phyloP scores from a whole-genome alignment of 2,113 vertebrate genomes.

The Cyprinodon variegatus region DNA sequence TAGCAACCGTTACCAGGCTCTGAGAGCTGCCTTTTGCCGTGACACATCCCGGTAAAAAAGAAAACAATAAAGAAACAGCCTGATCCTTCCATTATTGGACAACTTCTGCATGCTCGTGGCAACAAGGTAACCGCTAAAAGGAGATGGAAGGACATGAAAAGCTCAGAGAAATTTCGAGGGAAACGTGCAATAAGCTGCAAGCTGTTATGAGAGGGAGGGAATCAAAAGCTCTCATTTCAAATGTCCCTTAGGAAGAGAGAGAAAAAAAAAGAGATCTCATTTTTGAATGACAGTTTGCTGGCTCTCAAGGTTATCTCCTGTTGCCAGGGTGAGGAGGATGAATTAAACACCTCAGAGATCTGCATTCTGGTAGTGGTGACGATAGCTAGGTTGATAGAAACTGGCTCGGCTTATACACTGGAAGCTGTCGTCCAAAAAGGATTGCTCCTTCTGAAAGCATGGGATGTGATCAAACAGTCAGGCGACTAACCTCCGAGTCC shows the following conservation, averaged over 20 bases:
- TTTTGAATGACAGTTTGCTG: constrained; percentile 45
- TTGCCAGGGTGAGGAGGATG: constrained; percentile 60
- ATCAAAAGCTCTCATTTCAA: constrained; percentile 35
- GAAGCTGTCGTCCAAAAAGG: background rate
- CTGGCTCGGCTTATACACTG: background rate
- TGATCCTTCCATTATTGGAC: background rate
- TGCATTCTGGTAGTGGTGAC: constrained; percentile 19
- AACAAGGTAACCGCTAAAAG: background rate
- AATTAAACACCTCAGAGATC: constrained; percentile 33
- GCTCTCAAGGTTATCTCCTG: constrained; percentile 70
- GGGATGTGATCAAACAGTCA: background rate
- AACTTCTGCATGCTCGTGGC: background rate
- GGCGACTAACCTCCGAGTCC: constrained; percentile 78
- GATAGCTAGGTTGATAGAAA: constrained; percentile 40
- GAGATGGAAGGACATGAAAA: background rate
- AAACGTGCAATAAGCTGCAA: background rate
- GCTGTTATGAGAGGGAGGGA: background rate
- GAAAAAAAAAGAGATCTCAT: background rate
- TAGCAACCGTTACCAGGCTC: constrained; percentile 74
- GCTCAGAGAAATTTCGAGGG: background rate
- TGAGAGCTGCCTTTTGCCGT: constrained; percentile 43
- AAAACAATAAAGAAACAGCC: background rate
- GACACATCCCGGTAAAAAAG: constrained; percentile 49
- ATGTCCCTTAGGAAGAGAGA: background rate
- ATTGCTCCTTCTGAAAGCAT: background rate